Conservation (phyloP, 2,888 invertebrate species). For the Stenoptilia bipunctidactyla region DNA sequence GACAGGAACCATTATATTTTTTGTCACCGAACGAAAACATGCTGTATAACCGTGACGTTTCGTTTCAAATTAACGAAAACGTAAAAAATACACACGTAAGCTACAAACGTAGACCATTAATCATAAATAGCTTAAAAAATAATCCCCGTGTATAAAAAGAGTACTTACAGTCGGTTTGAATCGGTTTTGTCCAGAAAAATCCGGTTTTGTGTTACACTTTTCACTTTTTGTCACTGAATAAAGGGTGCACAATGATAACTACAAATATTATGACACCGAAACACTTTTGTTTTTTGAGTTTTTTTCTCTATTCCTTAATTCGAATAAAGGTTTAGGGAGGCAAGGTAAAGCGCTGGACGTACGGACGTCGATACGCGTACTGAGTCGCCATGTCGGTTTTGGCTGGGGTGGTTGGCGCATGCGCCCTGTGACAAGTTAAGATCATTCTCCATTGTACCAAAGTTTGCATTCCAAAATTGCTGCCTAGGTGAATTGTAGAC, state of each 20-base stretch:
- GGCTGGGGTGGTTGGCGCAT: constrained; percentile 47
- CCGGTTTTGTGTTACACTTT: constrained; percentile 24
- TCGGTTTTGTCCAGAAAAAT: constrained; percentile 34
- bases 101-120: not conserved
- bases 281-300: no score
- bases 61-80: no score
- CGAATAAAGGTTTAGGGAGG: constrained; percentile 8
- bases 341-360: constrained; percentile 30
- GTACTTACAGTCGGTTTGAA: constrained; percentile 40
- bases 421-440: constrained; percentile 37
- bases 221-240: constrained; percentile 11
- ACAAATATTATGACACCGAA: no score
- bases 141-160: constrained; percentile 4
- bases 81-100: no score
- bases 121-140: not conserved
- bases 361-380: constrained; percentile 56
- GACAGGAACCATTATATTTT: no score
- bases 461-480: no score
- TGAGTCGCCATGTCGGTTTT: constrained; percentile 59
- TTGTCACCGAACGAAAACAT: no score
- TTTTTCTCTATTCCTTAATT: not conserved
- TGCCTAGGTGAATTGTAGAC: no score
- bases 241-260: constrained; percentile 20
- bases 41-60: no score
- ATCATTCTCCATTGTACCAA: constrained; percentile 46